Base-by-base conservation (phyloP, 2,797 vertebrate genomes). In the Cirrhinus molitorella region DNA sequence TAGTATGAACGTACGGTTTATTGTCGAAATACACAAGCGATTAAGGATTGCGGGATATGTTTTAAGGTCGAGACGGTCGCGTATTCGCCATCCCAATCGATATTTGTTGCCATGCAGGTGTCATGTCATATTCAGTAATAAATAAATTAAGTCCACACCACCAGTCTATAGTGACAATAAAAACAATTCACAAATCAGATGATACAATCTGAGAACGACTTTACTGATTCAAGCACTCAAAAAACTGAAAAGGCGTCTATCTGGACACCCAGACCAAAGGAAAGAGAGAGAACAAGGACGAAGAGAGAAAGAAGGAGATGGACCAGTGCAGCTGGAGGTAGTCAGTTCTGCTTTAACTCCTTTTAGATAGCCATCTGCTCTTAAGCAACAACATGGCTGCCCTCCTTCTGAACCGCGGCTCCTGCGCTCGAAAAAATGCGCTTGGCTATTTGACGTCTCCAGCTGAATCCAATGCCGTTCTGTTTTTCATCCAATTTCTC, bases 101-200 rank as follows among this genome's bases (percentile, higher is more conserved):
- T 81, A 75, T 70, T 67, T 67, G 57, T 59, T 81, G 61, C 88
- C 87, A 87, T 89, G 88, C 89, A 88, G 86, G 88, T 81, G 72
- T 76, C 87, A 79, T 85, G 65, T 76, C 73, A 88, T 89, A 77
- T 85, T 86, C 86, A 75, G 83, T 85, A 94, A 95, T 94, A 94
- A 95, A 95, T 94, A 95, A 95, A 94, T 93, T 92, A 91, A 93
- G 90, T 90, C 88, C 71, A 90, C 89, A 87, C 79, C 90, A 90
- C 88, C 63, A 51, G 75, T 85, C 86, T 87, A 87, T 40, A 88
- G 85, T 63, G 67, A 88, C 87, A 86, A 82, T 88, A 90, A 88
- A 89, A 90, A 92, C 80, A 83, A 87, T 75, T 87, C 83, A 88
- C 83, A 87, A 83, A 86, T 78, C 75, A 87, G 84, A 88, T 83